phyloP scores from a whole-genome alignment of 2,888 invertebrate genomes.

The Drosophila atroscutellata region DNA sequence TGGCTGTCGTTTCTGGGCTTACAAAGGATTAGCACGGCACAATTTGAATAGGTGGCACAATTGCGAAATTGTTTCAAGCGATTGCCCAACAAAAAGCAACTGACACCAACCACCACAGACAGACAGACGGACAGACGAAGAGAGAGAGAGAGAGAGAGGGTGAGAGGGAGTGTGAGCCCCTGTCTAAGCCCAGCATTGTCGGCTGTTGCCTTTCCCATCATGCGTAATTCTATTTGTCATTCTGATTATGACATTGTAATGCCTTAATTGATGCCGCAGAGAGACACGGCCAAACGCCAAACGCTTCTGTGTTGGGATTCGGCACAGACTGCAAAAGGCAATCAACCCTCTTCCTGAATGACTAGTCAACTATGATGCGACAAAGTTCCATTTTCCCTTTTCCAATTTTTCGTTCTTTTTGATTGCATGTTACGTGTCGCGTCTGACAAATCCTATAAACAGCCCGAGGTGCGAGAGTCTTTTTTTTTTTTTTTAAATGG shows the following conservation, averaged over 20 bases:
- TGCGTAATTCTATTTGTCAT: slow-evolving; percentile 85
- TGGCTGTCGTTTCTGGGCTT: slow-evolving; percentile 68
- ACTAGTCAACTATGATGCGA: slow-evolving; percentile 61
- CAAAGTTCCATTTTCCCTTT: slow-evolving; percentile 34
- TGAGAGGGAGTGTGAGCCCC: neutral
- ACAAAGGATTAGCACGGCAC: slow-evolving; percentile 65
- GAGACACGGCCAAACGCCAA: slow-evolving; percentile 17
- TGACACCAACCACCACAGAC: slow-evolving; percentile 38
- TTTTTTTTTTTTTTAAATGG: slow-evolving; percentile 33
- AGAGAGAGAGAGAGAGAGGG: neutral
- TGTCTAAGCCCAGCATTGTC: slow-evolving; percentile 30
- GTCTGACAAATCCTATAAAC: slow-evolving; percentile 74
- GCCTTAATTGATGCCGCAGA: slow-evolving; percentile 84
- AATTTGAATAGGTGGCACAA: slow-evolving; percentile 76
- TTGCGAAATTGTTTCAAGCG: slow-evolving; percentile 74
- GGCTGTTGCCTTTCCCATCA: slow-evolving; percentile 83
- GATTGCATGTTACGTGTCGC: slow-evolving; percentile 40
- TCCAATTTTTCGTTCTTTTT: slow-evolving; percentile 16
- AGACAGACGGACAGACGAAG: neutral
- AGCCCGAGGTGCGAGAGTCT: slow-evolving; percentile 60
- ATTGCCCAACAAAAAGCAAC: slow-evolving; percentile 46
- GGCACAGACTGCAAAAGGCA: slow-evolving; percentile 69
- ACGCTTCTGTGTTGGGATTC: slow-evolving; percentile 34
- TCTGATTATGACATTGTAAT: slow-evolving; percentile 85
- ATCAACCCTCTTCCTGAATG: slow-evolving; percentile 66